Percentiles rank a stretch among this genome's conserved stretches.
Evolutionary conservation across 2,888 invertebrate species (phyloP).

Genomic region (Phytoseiulus persimilis): DNA sequence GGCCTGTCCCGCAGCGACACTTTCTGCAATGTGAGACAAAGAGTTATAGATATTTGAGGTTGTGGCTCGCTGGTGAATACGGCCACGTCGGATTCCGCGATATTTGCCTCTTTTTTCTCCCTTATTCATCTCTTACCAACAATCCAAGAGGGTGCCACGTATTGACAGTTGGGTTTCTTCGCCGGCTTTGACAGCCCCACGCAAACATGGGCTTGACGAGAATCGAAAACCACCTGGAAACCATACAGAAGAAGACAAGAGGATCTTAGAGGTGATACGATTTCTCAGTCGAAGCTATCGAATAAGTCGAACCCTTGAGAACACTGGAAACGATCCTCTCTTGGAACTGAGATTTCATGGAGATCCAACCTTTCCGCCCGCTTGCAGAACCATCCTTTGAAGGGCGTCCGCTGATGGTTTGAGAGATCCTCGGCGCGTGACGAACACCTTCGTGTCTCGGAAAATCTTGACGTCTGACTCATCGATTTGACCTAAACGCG

Average conservation of each 20-base stretch:
- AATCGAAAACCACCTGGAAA: not conserved
- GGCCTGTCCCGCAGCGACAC: not conserved
- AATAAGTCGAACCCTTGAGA: no score
- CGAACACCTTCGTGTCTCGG: not conserved
- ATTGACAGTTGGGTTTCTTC: not conserved
- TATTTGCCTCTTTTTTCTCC: no score
- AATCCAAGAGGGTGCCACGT: not conserved
- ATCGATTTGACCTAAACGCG: not conserved
- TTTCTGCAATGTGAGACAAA: not conserved
- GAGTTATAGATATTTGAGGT: not conserved
- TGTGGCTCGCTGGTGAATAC: no score
- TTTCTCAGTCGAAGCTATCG: no score
- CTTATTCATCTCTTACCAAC: not conserved
- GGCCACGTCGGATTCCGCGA: no score
- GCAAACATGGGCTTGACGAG: not conserved
- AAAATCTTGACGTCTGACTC: not conserved
- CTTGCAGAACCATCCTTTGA: conserved; percentile 20
- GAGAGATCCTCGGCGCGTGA: not conserved
- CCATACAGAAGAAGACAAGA: not conserved
- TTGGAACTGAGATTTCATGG: no score
- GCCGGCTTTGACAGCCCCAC: not conserved
- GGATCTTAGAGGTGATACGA: no score
- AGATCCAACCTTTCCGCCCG: conserved; percentile 9
- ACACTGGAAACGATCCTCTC: no score
- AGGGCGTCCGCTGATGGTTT: conserved; percentile 25